These are phyloP conservation scores for Phocoena sinus DNA, from an alignment of 2,113 vertebrate genomes.

Conservation along the genomic window DNA sequence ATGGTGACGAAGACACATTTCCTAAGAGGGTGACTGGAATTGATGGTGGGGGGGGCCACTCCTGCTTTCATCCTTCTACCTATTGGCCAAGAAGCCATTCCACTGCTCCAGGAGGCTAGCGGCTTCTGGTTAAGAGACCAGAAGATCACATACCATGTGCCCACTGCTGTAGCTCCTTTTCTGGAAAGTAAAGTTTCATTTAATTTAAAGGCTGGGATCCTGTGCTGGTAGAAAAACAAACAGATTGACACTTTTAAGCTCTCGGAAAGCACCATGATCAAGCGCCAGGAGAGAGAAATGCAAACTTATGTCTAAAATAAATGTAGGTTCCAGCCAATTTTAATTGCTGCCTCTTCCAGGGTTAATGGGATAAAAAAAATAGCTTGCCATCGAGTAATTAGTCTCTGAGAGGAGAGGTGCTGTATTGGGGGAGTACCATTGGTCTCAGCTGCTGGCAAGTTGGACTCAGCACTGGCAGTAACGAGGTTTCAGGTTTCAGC, in stretches of 20 bases:
- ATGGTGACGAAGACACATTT: neutral
- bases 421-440: neutral
- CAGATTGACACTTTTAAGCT: neutral
- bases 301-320: neutral
- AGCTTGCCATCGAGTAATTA: neutral
- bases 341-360: neutral
- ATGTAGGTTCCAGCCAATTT: neutral
- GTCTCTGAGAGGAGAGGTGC: neutral
- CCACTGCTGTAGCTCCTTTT: neutral
- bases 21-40: neutral
- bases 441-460: neutral
- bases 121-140: neutral
- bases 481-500: neutral
- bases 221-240: neutral
- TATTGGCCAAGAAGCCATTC: neutral
- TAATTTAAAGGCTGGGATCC: neutral
- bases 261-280: neutral
- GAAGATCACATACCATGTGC: neutral
- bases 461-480: too few species aligned
- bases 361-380: neutral
- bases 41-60: neutral
- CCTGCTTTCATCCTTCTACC: neutral
- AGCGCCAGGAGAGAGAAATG: neutral
- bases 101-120: neutral
- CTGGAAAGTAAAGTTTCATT: neutral